Percentiles rank a stretch among this genome's conserved stretches.
These are phyloP conservation scores for Orientallactaga bullata DNA, from an alignment of 2,113 vertebrate genomes.

Conservation along the genomic window DNA sequence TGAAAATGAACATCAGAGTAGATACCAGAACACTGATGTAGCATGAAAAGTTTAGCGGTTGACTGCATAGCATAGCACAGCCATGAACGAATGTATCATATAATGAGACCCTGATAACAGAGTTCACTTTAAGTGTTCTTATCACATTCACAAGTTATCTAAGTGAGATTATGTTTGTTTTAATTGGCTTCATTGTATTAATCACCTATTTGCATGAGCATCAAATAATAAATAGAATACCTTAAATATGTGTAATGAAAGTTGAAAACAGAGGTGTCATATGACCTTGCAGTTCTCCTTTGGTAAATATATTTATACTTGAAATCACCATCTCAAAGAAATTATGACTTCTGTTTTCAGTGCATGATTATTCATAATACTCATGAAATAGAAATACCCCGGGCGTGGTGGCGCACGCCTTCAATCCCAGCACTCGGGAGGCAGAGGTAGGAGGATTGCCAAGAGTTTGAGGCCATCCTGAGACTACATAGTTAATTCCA, in stretches of 20 bases:
- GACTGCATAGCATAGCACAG: neutral
- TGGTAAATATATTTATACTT: no score
- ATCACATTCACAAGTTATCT: neutral
- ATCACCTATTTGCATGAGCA: neutral
- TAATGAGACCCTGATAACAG: neutral
- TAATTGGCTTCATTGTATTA: neutral
- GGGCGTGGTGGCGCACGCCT: no score
- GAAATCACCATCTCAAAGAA: no score
- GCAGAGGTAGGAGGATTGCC: no score
- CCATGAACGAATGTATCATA: neutral
- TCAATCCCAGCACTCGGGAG: no score
- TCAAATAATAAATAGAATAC: neutral
- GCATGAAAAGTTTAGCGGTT: neutral
- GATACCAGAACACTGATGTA: no score
- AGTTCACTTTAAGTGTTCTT: neutral
- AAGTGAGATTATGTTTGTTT: neutral
- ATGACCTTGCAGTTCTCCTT: neutral
- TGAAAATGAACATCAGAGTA: no score
- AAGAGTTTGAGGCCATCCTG: no score
- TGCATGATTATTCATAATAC: neutral
- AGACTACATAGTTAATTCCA: no score
- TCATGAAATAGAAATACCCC: neutral
- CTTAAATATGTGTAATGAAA: neutral
- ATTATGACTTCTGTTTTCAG: no score
- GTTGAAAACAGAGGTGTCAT: neutral